Conservation (phyloP, 2,113 vertebrate species). For the Phalacrocorax carbo region DNA sequence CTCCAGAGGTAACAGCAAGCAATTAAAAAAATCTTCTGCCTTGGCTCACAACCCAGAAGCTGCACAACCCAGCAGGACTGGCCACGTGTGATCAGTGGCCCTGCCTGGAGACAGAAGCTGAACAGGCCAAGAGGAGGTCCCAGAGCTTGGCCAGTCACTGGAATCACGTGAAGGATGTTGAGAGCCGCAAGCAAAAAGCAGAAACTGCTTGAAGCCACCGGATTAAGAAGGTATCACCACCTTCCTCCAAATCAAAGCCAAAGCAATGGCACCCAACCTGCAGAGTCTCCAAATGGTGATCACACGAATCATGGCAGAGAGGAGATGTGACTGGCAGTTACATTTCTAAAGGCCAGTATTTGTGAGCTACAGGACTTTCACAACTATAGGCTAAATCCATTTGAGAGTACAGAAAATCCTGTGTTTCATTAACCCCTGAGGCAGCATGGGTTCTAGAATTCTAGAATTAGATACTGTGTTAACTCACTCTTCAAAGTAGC, state of each 20-base stretch:
- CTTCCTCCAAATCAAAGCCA: not conserved
- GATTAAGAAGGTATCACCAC: not conserved
- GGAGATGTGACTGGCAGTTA: fast-evolving
- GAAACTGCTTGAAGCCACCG: not conserved
- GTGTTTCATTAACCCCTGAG: not conserved
- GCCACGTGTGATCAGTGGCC: not conserved
- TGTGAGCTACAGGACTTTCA: not conserved
- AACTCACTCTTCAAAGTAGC: not conserved
- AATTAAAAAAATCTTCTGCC: slow-evolving; percentile 28
- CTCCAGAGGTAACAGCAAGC: not conserved
- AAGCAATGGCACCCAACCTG: not conserved
- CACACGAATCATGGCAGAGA: not conserved
- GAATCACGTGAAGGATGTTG: not conserved
- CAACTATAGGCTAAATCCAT: not conserved
- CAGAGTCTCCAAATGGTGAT: not conserved
- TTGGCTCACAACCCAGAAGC: slow-evolving; percentile 35
- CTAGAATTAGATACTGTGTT: not conserved
- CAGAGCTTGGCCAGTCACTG: not conserved
- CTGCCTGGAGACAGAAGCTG: not conserved
- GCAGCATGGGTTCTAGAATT: not conserved
- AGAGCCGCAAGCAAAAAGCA: not conserved
- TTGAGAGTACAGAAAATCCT: not conserved
- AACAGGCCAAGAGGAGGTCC: not conserved
- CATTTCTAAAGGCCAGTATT: not conserved
- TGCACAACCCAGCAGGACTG: not conserved